These are phyloP conservation scores for Ranitomeya imitator DNA, from an alignment of 2,113 vertebrate species.

Conservation along the genomic window DNA sequence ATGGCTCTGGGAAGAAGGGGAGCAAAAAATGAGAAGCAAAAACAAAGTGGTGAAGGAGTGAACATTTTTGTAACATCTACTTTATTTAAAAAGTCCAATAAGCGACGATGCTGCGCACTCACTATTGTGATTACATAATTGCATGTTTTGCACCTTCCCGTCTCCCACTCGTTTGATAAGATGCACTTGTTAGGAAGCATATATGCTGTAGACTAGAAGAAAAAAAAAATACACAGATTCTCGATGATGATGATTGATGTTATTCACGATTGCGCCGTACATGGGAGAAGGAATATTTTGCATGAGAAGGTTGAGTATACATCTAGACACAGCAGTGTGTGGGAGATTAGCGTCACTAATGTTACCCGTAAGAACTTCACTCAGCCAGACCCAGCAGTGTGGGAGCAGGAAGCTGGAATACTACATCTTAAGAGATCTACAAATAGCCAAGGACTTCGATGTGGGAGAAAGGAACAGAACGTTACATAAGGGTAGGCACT, in stretches of 20 bases:
- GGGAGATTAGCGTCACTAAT: constrained; percentile 25
- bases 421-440: background rate
- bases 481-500: background rate
- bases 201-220: no score
- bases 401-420: constrained; percentile 18
- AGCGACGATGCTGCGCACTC: no score
- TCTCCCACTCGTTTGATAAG: no score
- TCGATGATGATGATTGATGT: background rate
- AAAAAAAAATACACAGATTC: no score
- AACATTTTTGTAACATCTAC: no score
- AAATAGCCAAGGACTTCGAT: background rate
- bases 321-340: constrained; percentile 43
- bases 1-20: no score
- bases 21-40: no score
- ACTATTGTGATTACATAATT: no score
- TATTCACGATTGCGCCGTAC: background rate
- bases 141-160: no score
- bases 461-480: constrained; percentile 9
- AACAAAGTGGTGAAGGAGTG: no score
- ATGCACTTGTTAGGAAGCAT: no score
- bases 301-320: background rate
- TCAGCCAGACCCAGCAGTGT: constrained; percentile 17
- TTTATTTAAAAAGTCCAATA: no score
- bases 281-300: constrained; percentile 1
- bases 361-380: constrained; percentile 13